A percentile compares a stretch with the other conserved stretches of the same genome.
These are phyloP conservation scores for Heliconius ethilla DNA, from an alignment of 2,888 invertebrate genomes.

Conservation along the genomic window DNA sequence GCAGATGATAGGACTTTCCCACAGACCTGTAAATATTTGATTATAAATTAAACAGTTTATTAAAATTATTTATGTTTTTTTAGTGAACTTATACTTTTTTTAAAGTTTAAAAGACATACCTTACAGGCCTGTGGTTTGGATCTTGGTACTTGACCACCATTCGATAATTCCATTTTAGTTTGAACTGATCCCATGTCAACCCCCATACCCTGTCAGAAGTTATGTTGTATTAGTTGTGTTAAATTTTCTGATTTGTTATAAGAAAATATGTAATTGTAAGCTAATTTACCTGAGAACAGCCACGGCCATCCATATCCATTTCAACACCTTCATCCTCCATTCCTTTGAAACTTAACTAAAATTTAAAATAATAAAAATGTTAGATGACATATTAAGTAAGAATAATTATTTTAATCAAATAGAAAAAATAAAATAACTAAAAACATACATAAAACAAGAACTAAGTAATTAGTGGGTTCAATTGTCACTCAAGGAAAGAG, in stretches of 20 bases:
- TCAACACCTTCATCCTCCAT: conserved; percentile 80
- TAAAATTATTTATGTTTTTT: not conserved
- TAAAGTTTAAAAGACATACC: conserved; percentile 52
- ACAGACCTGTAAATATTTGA: conserved; percentile 79
- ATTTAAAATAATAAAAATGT: conserved; percentile 37
- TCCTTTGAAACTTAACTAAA: conserved; percentile 77
- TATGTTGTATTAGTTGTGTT: conserved; percentile 23
- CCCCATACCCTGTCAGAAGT: conserved; percentile 68
- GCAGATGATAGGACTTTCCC: conserved; percentile 89
- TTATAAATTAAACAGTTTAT: not conserved
- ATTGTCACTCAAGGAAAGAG: not conserved
- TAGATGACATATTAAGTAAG: not conserved
- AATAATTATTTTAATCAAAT: not conserved
- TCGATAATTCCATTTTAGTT: conserved; percentile 77
- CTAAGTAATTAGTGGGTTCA: not conserved
- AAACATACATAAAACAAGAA: not conserved
- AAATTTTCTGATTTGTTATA: not conserved
- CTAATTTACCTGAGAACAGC: conserved; percentile 71
- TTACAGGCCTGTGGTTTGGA: conserved; percentile 89
- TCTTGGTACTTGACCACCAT: conserved; percentile 76
- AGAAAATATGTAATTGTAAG: not conserved
- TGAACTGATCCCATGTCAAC: conserved; percentile 78
- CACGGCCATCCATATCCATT: conserved; percentile 77
- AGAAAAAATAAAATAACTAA: not conserved
- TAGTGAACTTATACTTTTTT: not conserved